These are phyloP conservation scores for Anabacerthia variegaticeps DNA, from an alignment of 2,797 vertebrate genomes.

Conservation along the genomic window DNA sequence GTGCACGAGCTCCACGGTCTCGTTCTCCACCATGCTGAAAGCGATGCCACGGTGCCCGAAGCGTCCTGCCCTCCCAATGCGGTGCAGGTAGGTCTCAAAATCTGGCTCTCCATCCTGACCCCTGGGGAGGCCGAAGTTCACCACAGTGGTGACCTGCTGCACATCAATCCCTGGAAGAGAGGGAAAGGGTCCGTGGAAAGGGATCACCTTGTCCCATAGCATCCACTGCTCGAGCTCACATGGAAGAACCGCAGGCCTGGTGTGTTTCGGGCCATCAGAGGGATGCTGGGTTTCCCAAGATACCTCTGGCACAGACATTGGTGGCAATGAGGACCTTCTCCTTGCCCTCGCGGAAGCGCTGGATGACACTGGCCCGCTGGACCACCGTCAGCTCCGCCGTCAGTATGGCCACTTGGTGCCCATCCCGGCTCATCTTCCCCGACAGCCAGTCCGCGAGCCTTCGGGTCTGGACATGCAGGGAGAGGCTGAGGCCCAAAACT, in stretches of 20 bases:
- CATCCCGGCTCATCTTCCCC: constrained; percentile 54
- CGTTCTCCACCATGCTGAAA: constrained; percentile 76
- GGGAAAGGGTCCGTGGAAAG: background rate
- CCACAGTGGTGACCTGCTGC: constrained; percentile 78
- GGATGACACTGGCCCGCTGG: constrained; percentile 75
- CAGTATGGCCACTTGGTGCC: constrained; percentile 76
- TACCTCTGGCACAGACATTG: constrained; percentile 80
- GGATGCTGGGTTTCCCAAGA: accelerated
- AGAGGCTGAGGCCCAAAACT: background rate
- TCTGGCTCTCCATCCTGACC: background rate
- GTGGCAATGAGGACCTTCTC: constrained; percentile 82
- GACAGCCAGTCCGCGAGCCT: constrained; percentile 71
- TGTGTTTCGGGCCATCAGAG: accelerated
- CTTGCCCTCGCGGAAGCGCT: constrained; percentile 76
- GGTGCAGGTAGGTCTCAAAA: constrained; percentile 80
- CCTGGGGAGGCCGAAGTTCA: constrained; percentile 77
- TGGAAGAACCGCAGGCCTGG: accelerated
- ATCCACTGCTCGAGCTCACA: accelerated
- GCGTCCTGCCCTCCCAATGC: constrained; percentile 77
- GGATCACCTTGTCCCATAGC: background rate
- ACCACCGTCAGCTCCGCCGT: constrained; percentile 74
- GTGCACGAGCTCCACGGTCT: constrained; percentile 21
- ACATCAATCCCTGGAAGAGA: constrained; percentile 76
- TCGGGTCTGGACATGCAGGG: constrained; percentile 36
- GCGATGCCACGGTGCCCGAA: constrained; percentile 79